These are phyloP conservation scores for Thyatira batis DNA, from an alignment of 2,888 invertebrate genomes.

Conservation along the genomic window DNA sequence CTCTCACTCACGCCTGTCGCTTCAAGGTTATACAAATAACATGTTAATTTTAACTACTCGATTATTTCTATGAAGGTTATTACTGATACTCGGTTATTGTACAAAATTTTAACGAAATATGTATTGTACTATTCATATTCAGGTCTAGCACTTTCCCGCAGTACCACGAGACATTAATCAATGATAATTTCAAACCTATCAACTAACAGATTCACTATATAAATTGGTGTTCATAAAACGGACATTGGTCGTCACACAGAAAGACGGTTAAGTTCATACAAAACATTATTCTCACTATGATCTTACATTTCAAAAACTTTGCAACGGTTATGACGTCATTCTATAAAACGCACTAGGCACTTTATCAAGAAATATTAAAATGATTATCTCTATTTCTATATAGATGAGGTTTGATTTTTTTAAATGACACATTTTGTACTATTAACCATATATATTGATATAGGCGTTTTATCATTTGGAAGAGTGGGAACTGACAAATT, in stretches of 20 bases:
- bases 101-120: slow-evolving; percentile 23
- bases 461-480: neutral
- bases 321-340: slow-evolving; percentile 1
- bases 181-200: neutral
- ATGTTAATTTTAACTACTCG: slow-evolving; percentile 28
- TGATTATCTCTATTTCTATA: neutral
- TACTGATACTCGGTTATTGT: slow-evolving; percentile 22
- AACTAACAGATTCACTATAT: neutral
- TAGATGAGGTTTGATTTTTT: neutral
- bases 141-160: neutral
- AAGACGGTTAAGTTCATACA: neutral
- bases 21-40: slow-evolving; percentile 15
- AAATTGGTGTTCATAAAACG: neutral
- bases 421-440: neutral
- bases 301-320: neutral
- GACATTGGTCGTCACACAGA: neutral
- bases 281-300: neutral
- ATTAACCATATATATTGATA: neutral
- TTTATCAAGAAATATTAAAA: slow-evolving; percentile 6
- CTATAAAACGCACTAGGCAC: neutral
- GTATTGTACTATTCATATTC: slow-evolving; percentile 24
- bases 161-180: neutral
- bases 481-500: neutral
- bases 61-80: slow-evolving; percentile 15
- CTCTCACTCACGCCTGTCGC: slow-evolving; percentile 17